Base-by-base conservation (phyloP, 30 jellyfish, hydroid and myxozoan species). In the Nemopilema nomurai region DNA sequence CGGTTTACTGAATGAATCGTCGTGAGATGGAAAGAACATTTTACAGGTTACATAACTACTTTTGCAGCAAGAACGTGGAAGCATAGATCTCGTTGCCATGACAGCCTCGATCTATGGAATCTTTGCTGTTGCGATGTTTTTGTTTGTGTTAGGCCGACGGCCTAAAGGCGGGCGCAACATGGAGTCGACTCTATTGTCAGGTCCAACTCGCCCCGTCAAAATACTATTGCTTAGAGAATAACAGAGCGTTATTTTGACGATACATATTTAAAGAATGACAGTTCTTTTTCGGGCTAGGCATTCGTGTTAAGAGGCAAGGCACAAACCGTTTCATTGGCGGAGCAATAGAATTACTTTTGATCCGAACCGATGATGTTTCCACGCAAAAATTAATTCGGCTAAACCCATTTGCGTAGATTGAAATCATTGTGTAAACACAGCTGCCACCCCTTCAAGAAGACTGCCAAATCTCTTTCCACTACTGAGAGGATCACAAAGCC, bases 381-480 rank as follows among this genome's bases (percentile, higher is more conserved):
- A 77, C 76, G 78, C 41, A 29, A 62, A 62, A 75, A 16, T 41
- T 63, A 49, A 76, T 64, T 76, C 85, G 32, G 72, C 28, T n/a
- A 77, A 77, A 77, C 62, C 87, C 87, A 31, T 41, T 63, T 77
- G 78, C 87, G 30, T 51, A 24, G 65, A 28, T 77, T 62, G 21
- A 23, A 77, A 77, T 77, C 87, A 29, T 64, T 24, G 51, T 8
- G 9, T 63, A 63, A 77, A 77, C 30, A 62, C 87, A 77, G 87
- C 87, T 77, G 87, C 87, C 28, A 0, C 53, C 29, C 28, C 28
- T 23, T 50, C 62, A 27, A 32, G 65, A 71, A 71, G 23, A 71
- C 41, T 71, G 51, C 41, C 76, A 71, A 0, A 71, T 71, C 81
- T 28, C 22, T 9, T 28, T 26, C 18, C 18, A 28, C 57, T 77